phyloP scores from a whole-genome alignment of 2,888 invertebrate species.

The Acleris holmiana region DNA sequence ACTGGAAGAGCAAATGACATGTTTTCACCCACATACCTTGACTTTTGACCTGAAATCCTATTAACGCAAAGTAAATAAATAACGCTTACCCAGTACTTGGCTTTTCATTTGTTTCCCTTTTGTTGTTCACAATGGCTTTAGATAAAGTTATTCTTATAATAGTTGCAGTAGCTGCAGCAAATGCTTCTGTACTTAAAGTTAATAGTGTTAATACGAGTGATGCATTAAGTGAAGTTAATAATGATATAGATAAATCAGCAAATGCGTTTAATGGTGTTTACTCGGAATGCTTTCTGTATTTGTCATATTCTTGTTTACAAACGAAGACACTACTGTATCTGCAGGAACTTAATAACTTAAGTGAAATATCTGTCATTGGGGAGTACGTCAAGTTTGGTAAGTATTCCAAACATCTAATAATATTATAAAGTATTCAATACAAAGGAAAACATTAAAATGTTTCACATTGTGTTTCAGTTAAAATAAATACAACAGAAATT shows the following conservation, averaged over 20 bases:
- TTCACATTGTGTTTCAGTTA: constrained; percentile 52
- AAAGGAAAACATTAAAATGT: not conserved
- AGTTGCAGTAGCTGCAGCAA: constrained; percentile 44
- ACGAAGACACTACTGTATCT: constrained; percentile 83
- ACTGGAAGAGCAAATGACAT: constrained; percentile 54
- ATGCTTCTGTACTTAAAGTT: constrained; percentile 46
- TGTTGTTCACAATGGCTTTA: constrained; percentile 54
- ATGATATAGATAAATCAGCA: constrained; percentile 48
- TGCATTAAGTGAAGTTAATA: constrained; percentile 26
- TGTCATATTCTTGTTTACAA: constrained; percentile 84
- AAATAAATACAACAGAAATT: constrained; percentile 53
- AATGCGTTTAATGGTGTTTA: constrained; percentile 81
- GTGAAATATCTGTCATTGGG: constrained; percentile 83
- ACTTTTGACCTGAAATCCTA: constrained; percentile 69
- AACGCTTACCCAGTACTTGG: constrained; percentile 49
- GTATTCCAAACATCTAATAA: constrained; percentile 32
- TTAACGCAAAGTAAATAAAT: constrained; percentile 73
- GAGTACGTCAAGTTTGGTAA: constrained; percentile 83
- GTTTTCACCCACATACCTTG: constrained; percentile 64
- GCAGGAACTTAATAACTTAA: constrained; percentile 78
- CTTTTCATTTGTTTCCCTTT: constrained; percentile 62
- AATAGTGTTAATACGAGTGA: constrained; percentile 34
- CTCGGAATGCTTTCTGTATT: constrained; percentile 79
- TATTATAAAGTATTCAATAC: not conserved
- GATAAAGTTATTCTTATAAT: constrained; percentile 48